phyloP scores from a whole-genome alignment of 2,888 invertebrate genomes.

The Anodontia alba region DNA sequence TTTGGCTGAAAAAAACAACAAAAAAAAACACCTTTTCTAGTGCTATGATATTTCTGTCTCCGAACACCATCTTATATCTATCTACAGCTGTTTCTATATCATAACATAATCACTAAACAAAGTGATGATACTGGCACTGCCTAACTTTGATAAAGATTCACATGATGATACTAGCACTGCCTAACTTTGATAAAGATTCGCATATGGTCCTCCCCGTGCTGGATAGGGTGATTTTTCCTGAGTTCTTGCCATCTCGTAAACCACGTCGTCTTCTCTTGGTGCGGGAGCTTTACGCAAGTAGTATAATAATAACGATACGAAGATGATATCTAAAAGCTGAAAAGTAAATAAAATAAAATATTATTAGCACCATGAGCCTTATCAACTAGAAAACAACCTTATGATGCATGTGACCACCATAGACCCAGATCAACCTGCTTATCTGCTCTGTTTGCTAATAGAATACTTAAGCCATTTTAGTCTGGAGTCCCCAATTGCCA shows the following conservation, averaged over 20 bases:
- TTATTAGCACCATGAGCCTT: too few species aligned
- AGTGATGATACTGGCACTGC: too few species aligned
- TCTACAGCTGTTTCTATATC: too few species aligned
- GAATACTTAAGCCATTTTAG: too few species aligned
- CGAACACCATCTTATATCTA: too few species aligned
- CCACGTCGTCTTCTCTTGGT: conserved; percentile 75
- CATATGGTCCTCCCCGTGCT: conserved; percentile 72
- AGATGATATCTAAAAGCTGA: conserved; percentile 72
- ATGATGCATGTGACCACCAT: too few species aligned
- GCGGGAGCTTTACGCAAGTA: conserved; percentile 58
- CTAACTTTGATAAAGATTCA: background rate
- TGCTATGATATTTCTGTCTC: too few species aligned
- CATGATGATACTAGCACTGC: background rate
- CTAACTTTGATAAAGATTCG: conserved; percentile 67
- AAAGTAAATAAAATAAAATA: conserved; percentile 32
- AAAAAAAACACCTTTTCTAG: too few species aligned
- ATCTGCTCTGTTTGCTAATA: background rate
- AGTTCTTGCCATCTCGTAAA: conserved; percentile 81
- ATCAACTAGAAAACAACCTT: too few species aligned
- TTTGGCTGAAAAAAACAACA: too few species aligned
- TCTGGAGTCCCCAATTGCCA: too few species aligned
- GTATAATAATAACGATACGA: conserved; percentile 69
- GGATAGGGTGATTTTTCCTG: conserved; percentile 82
- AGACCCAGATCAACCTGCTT: background rate
- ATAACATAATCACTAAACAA: too few species aligned